Conservation (phyloP, 2,888 invertebrate species). For the Parapristionchus giblindavisi region DNA sequence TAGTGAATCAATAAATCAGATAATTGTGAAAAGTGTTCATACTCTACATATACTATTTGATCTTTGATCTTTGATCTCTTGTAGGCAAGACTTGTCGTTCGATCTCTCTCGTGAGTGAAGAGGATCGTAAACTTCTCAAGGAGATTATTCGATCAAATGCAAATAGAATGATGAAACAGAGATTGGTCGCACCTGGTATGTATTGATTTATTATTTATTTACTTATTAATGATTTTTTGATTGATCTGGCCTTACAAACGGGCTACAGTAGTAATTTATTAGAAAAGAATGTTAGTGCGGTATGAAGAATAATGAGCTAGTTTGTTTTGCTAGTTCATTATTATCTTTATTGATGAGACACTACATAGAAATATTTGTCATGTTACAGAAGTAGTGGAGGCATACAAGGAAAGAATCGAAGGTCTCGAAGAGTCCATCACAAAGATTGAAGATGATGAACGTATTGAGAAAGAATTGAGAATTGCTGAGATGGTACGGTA, state of each 20-base stretch:
- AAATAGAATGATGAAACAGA: slow-evolving; percentile 59
- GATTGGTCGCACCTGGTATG: slow-evolving; percentile 59
- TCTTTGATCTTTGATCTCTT: too few relatives aligned
- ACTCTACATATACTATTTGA: too few relatives aligned
- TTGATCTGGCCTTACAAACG: too few relatives aligned
- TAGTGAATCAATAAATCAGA: not conserved
- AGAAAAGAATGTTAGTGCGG: too few relatives aligned
- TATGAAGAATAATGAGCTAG: too few relatives aligned
- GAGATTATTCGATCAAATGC: slow-evolving; percentile 78
- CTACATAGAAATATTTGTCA: too few relatives aligned
- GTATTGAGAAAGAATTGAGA: slow-evolving; percentile 82
- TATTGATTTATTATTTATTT: too few relatives aligned
- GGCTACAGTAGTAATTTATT: too few relatives aligned
- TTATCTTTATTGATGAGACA: too few relatives aligned
- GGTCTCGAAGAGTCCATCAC: slow-evolving; percentile 83
- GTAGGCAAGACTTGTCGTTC: slow-evolving; percentile 70
- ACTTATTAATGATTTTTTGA: too few relatives aligned
- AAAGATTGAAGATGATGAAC: slow-evolving; percentile 84
- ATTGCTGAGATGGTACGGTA: slow-evolving; percentile 77
- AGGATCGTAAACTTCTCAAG: slow-evolving; percentile 88
- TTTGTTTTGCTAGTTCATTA: too few relatives aligned
- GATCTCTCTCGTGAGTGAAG: slow-evolving; percentile 92
- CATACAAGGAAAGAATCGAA: slow-evolving; percentile 82
- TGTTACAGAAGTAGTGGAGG: slow-evolving; percentile 83
- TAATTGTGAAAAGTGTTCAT: not conserved